Percentiles rank a stretch among this genome's conserved stretches.
Evolutionary conservation across 1,140 invertebrate genomes (phyloP).

Genomic region (Physella acuta): DNA sequence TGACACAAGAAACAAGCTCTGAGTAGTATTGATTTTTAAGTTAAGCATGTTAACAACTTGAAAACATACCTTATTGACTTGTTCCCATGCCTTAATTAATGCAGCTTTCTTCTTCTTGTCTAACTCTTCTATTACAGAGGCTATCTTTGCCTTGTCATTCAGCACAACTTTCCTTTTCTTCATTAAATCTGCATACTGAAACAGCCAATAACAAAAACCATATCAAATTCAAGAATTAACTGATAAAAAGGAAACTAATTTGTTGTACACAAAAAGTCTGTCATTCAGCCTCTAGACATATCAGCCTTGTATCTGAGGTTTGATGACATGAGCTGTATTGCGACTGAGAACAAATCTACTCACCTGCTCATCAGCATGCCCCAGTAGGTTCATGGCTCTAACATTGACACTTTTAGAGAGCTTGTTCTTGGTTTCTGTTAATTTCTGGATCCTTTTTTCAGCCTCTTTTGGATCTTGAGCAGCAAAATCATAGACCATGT

Average conservation of each 20-base stretch:
- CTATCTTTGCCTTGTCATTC: constrained; percentile 76
- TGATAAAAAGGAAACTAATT: too few species aligned
- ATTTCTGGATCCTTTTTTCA: constrained; percentile 65
- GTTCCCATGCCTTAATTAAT: constrained; percentile 77
- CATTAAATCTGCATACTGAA: constrained; percentile 78
- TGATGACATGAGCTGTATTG: too few species aligned
- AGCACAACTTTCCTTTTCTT: constrained; percentile 83
- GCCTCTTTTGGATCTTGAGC: constrained; percentile 66
- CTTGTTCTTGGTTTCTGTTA: constrained; percentile 71
- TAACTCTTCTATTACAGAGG: constrained; percentile 80
- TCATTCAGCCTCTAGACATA: too few species aligned
- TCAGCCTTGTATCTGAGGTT: too few species aligned
- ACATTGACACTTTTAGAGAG: constrained; percentile 80
- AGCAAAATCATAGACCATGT: constrained; percentile 66
- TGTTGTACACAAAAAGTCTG: too few species aligned
- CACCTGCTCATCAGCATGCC: constrained; percentile 82
- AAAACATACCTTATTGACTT: constrained; percentile 64
- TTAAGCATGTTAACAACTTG: too few species aligned
- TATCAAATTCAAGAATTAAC: too few species aligned
- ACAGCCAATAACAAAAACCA: too few species aligned
- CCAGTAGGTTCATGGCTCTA: constrained; percentile 81
- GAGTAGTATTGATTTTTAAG: too few species aligned
- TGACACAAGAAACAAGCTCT: too few species aligned
- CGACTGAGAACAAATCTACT: too few species aligned
- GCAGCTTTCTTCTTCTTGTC: constrained; percentile 87